phyloP scores from a whole-genome alignment of 2,888 invertebrate species.

The Perithous albicinctus region DNA sequence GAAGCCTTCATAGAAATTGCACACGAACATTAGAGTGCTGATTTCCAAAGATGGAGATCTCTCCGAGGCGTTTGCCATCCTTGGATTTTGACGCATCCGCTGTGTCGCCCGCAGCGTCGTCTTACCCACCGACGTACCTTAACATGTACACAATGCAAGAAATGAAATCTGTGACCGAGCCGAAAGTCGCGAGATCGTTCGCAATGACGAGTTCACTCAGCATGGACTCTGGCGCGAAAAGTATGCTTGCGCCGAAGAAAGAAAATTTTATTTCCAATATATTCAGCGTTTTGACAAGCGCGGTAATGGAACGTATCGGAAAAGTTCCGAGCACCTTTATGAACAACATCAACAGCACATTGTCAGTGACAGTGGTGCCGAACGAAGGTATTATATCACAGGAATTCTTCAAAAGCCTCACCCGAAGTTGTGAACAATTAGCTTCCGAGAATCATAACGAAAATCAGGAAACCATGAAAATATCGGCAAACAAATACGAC shows the following conservation, averaged over 20 bases:
- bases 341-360: constrained; percentile 71
- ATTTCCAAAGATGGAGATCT: constrained; percentile 69
- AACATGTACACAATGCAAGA: constrained; percentile 38
- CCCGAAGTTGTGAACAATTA: constrained; percentile 67
- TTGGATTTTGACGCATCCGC: constrained; percentile 59
- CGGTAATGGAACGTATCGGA: constrained; percentile 71
- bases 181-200: neutral
- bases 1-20: neutral
- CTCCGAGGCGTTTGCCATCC: constrained; percentile 58
- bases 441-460: constrained; percentile 27
- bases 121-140: constrained; percentile 43
- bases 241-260: constrained; percentile 63
- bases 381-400: constrained; percentile 74
- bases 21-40: constrained; percentile 43
- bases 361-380: constrained; percentile 78
- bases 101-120: constrained; percentile 39
- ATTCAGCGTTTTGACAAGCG: constrained; percentile 69
- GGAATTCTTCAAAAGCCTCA: constrained; percentile 74
- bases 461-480: constrained; percentile 49
- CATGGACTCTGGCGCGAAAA: constrained; percentile 48
- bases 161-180: neutral
- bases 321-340: constrained; percentile 72
- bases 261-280: constrained; percentile 72
- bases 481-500: constrained; percentile 52
- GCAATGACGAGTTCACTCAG: constrained; percentile 54